Percentiles rank a stretch among this genome's conserved stretches.
Conservation (phyloP, 2,888 invertebrate species). For the Stegana nigrithorax region DNA sequence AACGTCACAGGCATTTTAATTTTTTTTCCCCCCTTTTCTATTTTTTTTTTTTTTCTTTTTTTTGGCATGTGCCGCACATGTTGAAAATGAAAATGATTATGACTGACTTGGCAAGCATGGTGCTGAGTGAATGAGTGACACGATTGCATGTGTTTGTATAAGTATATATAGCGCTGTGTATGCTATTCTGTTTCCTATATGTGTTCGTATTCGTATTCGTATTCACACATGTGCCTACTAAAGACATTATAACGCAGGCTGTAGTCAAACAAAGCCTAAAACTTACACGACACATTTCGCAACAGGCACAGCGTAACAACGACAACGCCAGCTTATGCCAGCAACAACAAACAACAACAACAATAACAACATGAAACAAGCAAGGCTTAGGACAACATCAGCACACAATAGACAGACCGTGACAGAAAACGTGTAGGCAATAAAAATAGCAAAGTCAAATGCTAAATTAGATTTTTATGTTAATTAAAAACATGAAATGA, state of each 20-base stretch:
- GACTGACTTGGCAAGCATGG: constrained; percentile 42
- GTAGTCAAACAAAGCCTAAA: not conserved
- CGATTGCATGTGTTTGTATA: not conserved
- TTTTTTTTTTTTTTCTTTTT: constrained; percentile 21
- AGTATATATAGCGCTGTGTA: not conserved
- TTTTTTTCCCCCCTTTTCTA: constrained; percentile 15
- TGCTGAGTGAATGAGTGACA: constrained; percentile 22
- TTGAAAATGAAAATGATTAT: constrained; percentile 58
- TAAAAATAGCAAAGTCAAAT: constrained; percentile 35
- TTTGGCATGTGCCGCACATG: constrained; percentile 49
- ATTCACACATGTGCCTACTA: not conserved
- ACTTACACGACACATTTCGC: not conserved
- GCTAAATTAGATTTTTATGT: constrained; percentile 59
- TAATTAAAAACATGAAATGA: constrained; percentile 50
- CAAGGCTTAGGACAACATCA: not conserved
- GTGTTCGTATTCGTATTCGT: not conserved
- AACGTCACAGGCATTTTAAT: constrained; percentile 20
- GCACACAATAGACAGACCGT: not conserved
- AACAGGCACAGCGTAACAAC: constrained; percentile 19
- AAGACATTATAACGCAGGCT: not conserved
- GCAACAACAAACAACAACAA: constrained; percentile 18
- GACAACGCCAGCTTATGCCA: no score
- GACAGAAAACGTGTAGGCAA: not conserved
- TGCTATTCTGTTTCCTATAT: no score
- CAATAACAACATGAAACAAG: not conserved